Evolutionary conservation across 2,888 invertebrate species (phyloP).

Genomic region (Tipula unca): DNA sequence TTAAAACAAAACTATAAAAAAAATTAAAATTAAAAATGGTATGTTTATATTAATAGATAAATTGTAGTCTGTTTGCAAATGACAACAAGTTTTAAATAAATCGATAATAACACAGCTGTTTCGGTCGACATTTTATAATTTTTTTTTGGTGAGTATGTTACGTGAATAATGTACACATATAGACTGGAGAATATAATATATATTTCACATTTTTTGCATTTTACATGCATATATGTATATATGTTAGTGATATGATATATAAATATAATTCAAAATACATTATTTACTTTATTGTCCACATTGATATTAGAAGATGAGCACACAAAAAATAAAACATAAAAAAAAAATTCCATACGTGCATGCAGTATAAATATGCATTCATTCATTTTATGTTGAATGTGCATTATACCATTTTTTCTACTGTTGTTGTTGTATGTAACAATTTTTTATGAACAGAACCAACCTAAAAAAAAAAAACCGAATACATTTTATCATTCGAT

Average conservation of each 20-base stretch:
- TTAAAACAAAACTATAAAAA: not conserved
- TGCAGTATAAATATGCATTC: not conserved
- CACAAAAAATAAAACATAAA: not conserved
- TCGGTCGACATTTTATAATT: not conserved
- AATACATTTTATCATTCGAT: not conserved
- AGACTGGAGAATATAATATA: not conserved
- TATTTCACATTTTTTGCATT: not conserved
- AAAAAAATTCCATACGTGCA: not conserved
- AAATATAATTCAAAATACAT: not conserved
- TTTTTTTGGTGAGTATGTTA: not conserved
- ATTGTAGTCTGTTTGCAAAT: not conserved
- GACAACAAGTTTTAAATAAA: not conserved
- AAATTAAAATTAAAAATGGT: not conserved
- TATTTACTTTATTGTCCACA: not conserved
- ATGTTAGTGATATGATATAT: not conserved
- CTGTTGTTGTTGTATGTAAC: not conserved
- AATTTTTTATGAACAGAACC: not conserved
- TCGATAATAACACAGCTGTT: not conserved
- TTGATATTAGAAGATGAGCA: not conserved
- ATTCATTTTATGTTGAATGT: not conserved
- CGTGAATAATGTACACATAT: not conserved
- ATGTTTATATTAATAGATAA: not conserved
- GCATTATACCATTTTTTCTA: not conserved
- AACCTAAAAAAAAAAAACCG: not conserved
- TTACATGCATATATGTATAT: not conserved